Evolutionary conservation across 2,888 invertebrate genomes (phyloP).

Genomic region (Prosopocoilus inquinatus): DNA sequence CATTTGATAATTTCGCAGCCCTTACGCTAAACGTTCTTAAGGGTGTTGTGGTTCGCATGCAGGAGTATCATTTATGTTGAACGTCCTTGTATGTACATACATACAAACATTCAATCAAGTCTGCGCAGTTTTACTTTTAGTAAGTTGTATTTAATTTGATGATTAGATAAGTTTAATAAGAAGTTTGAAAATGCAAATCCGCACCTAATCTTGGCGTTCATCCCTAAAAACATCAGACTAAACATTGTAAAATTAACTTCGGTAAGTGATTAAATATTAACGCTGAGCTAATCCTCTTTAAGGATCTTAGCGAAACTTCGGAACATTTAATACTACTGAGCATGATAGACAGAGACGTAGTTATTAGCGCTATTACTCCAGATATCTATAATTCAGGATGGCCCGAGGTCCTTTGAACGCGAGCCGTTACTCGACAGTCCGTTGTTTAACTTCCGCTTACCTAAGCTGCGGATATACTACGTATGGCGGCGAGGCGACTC

Average conservation of each 20-base stretch:
- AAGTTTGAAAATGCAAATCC: background rate
- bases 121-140: too few relatives aligned
- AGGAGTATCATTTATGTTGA: too few relatives aligned
- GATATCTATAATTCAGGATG: background rate
- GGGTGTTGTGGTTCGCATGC: too few relatives aligned
- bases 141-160: too few relatives aligned
- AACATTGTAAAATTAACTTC: background rate
- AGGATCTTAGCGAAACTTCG: background rate
- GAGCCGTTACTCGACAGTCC: background rate
- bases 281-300: background rate
- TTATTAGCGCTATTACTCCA: background rate
- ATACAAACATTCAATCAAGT: too few relatives aligned
- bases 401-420: slow-evolving; percentile 1
- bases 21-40: too few relatives aligned
- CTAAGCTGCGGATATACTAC: background rate
- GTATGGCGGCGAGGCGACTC: too few relatives aligned
- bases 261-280: background rate
- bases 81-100: too few relatives aligned
- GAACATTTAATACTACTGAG: background rate
- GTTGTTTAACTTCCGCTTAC: slow-evolving; percentile 2
- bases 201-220: background rate
- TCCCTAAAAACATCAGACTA: background rate
- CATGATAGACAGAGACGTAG: background rate
- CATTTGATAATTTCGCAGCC: too few relatives aligned
- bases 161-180: too few relatives aligned